Conservation (phyloP, 2,113 vertebrate genomes). For the Turdus rufiventris region DNA sequence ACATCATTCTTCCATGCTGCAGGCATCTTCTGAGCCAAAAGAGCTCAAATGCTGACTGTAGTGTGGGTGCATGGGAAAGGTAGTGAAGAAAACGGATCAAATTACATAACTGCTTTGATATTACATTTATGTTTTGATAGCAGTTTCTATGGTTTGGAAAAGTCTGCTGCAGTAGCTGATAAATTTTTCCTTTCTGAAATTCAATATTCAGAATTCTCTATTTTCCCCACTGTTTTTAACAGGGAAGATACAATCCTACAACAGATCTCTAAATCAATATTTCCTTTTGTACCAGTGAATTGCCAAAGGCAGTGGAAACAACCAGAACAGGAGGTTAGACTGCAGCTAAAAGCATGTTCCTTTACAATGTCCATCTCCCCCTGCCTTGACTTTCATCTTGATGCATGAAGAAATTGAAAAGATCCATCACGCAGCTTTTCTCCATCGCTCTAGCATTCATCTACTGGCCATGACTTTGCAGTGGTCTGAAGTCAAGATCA, state of each 20-base stretch:
- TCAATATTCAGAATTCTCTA: rapidly evolving
- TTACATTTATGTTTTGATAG: neutral
- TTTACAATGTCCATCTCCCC: neutral
- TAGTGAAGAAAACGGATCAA: neutral
- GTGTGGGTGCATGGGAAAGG: neutral
- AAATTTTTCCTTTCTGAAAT: neutral
- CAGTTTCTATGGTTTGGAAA: neutral
- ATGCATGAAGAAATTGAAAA: neutral
- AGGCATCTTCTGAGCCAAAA: neutral
- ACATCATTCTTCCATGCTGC: neutral
- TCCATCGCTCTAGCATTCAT: neutral
- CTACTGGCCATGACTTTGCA: neutral
- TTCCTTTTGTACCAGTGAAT: neutral
- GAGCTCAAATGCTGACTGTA: neutral
- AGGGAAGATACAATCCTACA: rapidly evolving
- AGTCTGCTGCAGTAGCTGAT: neutral
- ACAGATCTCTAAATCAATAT: neutral
- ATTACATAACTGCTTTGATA: neutral
- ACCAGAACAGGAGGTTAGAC: neutral
- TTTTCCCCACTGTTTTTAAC: neutral
- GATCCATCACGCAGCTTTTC: neutral
- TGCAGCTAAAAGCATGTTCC: neutral
- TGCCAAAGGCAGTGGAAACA: neutral
- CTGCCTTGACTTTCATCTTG: neutral
- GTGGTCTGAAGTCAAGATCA: neutral